phyloP scores from a whole-genome alignment of 2,797 vertebrate genomes.

The Adelosebastes latens region DNA sequence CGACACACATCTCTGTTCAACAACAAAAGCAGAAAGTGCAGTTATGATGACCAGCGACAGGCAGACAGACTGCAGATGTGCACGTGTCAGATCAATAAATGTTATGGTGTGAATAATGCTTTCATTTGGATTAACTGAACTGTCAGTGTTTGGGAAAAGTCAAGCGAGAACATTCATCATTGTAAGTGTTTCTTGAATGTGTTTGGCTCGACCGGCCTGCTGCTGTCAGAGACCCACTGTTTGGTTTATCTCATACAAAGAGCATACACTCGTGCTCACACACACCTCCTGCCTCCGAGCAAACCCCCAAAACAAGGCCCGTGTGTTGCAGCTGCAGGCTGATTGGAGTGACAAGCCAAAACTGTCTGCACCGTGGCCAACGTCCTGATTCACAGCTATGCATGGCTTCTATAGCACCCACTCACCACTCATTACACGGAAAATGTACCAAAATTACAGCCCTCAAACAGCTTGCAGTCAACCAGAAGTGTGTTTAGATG shows the following conservation, averaged over 20 bases:
- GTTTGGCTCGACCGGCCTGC: conserved; percentile 44
- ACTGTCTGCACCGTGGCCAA: conserved; percentile 41
- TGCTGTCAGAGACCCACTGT: conserved; percentile 42
- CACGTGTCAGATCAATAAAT: conserved; percentile 57
- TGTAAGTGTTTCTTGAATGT: conserved; percentile 53
- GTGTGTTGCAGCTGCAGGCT: conserved; percentile 52
- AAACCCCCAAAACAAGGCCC: conserved; percentile 9
- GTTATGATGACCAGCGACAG: conserved; percentile 33
- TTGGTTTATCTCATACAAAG: conserved; percentile 23
- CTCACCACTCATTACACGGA: conserved; percentile 62
- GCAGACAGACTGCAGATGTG: conserved; percentile 60
- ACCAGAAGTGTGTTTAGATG: conserved; percentile 44
- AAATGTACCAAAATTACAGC: conserved; percentile 57
- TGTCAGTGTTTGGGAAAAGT: conserved; percentile 47
- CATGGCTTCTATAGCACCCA: conserved; percentile 50
- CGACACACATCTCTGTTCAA: conserved; percentile 1
- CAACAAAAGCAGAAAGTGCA: conserved; percentile 21
- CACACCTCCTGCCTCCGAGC: conserved; percentile 7
- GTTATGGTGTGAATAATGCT: conserved; percentile 42
- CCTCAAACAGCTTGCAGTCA: conserved; percentile 43
- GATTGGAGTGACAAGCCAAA: conserved; percentile 68
- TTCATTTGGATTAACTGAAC: conserved; percentile 45
- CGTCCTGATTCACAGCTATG: conserved; percentile 45
- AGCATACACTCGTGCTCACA: not conserved
- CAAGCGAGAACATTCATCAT: conserved; percentile 52